phyloP scores from a whole-genome alignment of 2,888 invertebrate genomes.

The Chymomyza amoena region DNA sequence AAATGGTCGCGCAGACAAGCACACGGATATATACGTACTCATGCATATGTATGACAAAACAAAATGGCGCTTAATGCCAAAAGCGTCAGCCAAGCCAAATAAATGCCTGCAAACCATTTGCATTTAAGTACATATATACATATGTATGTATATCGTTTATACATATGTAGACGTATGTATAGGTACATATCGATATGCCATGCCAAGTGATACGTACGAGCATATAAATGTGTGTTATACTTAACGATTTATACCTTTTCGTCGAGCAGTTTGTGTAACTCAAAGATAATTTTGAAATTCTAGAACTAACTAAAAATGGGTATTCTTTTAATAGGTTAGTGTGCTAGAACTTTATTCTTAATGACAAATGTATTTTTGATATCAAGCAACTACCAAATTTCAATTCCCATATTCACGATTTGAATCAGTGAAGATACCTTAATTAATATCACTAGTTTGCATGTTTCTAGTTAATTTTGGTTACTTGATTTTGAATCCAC shows the following conservation, averaged over 20 bases:
- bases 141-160: background rate
- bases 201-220: background rate
- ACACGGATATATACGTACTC: background rate
- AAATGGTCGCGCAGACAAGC: conserved; percentile 7
- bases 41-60: conserved; percentile 15
- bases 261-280: background rate
- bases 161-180: too few relatives aligned
- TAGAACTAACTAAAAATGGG: background rate
- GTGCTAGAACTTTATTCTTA: too few relatives aligned
- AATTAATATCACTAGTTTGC: too few relatives aligned
- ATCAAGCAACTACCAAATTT: too few relatives aligned
- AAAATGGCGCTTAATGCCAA: conserved; percentile 31
- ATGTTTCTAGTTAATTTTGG: too few relatives aligned
- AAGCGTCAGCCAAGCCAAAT: background rate
- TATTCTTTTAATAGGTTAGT: too few relatives aligned
- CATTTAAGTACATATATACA: background rate
- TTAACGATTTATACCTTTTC: background rate
- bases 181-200: too few relatives aligned
- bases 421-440: too few relatives aligned
- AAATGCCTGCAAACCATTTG: background rate
- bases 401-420: too few relatives aligned
- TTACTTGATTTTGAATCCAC: too few relatives aligned
- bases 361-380: too few relatives aligned
- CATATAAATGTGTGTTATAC: background rate
- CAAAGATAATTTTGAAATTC: background rate